phyloP scores from a whole-genome alignment of 2,888 invertebrate species.

The Thysanoteuthis rhombus region DNA sequence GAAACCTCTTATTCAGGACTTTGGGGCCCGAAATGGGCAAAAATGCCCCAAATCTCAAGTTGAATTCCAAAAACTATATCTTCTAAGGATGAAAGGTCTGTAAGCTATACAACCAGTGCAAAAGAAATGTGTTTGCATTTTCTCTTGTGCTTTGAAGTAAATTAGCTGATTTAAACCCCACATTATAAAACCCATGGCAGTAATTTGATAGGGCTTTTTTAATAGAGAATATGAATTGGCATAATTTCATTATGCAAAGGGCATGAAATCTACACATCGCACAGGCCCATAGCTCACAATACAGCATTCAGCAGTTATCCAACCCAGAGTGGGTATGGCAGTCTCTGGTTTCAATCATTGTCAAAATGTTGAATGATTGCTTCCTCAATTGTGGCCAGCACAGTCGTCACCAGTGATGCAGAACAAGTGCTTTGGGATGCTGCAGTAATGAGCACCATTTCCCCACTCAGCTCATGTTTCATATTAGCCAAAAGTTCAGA shows the following conservation, averaged over 20 bases:
- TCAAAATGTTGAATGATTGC: constrained; percentile 12
- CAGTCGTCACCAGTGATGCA: background rate
- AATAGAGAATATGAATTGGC: background rate
- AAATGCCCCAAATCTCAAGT: too few relatives aligned
- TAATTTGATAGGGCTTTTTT: background rate
- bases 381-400: background rate
- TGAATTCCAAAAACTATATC: too few relatives aligned
- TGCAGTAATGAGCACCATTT: background rate
- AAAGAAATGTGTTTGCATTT: too few relatives aligned
- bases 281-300: background rate
- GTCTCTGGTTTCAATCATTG: background rate
- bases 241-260: background rate
- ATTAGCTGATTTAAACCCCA: background rate
- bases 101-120: too few relatives aligned
- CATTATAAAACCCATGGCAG: background rate
- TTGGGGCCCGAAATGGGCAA: too few relatives aligned
- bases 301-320: background rate
- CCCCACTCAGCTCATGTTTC: background rate
- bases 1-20: too few relatives aligned
- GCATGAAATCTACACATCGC: background rate
- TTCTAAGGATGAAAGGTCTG: too few relatives aligned
- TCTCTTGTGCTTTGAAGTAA: background rate
- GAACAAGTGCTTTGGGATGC: background rate
- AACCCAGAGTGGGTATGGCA: background rate
- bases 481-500: background rate